phyloP scores from a whole-genome alignment of 2,888 invertebrate species.

The Toxonevra muliebris region DNA sequence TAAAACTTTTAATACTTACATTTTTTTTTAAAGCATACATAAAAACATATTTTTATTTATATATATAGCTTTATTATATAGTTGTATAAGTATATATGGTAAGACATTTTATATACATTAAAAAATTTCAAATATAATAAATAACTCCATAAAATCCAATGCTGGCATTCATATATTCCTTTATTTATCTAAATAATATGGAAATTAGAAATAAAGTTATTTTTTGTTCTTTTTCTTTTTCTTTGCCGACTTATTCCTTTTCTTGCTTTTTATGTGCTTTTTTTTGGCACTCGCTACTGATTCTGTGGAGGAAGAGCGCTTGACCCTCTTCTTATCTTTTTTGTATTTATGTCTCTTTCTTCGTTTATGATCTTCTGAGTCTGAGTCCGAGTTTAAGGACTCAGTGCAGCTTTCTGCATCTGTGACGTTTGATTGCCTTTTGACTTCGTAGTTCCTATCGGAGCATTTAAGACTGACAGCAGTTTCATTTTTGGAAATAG shows the following conservation, averaged over 20 bases:
- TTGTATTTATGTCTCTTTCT: slow-evolving; percentile 24
- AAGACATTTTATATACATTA: no score
- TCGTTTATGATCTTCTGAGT: slow-evolving; percentile 23
- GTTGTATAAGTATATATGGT: no score
- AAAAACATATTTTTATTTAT: no score
- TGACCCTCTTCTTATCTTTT: slow-evolving; percentile 23
- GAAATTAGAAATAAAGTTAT: slow-evolving; percentile 16
- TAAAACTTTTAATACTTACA: no score
- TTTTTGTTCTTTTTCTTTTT: slow-evolving; percentile 31
- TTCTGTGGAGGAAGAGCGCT: slow-evolving; percentile 21
- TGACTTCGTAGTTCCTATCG: slow-evolving; percentile 8
- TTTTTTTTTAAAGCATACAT: no score
- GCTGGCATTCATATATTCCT: no score
- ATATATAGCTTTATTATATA: no score
- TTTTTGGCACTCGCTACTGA: slow-evolving; percentile 23
- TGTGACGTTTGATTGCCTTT: slow-evolving; percentile 4
- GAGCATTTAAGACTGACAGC: not conserved
- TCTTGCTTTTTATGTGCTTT: slow-evolving; percentile 24
- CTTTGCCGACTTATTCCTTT: slow-evolving; percentile 27
- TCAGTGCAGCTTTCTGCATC: slow-evolving; percentile 13
- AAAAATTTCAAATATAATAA: no score
- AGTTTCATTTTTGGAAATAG: slow-evolving; percentile 14
- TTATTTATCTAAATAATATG: slow-evolving; percentile 9
- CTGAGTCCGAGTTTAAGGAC: slow-evolving; percentile 23
- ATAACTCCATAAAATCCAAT: no score